A percentile compares a stretch with the other conserved stretches of the same genome.
phyloP scores from a whole-genome alignment of 2,113 vertebrate genomes.

The Syngnathus typhle region DNA sequence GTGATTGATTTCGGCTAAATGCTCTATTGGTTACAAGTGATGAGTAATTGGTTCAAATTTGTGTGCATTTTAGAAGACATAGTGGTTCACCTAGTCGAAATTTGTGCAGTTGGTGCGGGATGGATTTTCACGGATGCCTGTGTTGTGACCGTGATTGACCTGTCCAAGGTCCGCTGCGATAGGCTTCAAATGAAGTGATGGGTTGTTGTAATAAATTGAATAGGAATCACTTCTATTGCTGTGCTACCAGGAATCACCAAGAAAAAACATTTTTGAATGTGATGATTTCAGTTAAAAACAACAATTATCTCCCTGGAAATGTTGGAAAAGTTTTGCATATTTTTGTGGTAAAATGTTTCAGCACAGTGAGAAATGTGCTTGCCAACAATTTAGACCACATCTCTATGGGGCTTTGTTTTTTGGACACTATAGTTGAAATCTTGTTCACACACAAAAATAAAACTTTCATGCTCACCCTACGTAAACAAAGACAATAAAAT shows the following conservation, averaged over 20 bases:
- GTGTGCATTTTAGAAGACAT: neutral
- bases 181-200: neutral
- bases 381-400: too few species aligned
- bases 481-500: slow-evolving; percentile 13
- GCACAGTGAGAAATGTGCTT: neutral
- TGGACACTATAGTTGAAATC: too few species aligned
- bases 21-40: neutral
- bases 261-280: too few species aligned
- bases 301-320: too few species aligned
- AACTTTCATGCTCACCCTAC: slow-evolving; percentile 23
- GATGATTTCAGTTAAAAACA: too few species aligned
- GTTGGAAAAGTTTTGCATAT: too few species aligned
- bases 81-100: neutral
- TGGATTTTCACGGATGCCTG: neutral
- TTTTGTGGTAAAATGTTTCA: too few species aligned
- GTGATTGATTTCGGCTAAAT: neutral
- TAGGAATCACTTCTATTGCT: too few species aligned
- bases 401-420: too few species aligned
- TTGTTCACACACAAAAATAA: neutral
- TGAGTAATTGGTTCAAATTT: neutral
- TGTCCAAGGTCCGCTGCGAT: neutral
- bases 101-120: neutral
- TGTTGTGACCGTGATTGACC: neutral
- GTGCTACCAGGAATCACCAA: too few species aligned
- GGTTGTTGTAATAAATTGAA: too few species aligned